Base-by-base conservation (phyloP, 2,797 vertebrate genomes). In the Bufotes viridis region DNA sequence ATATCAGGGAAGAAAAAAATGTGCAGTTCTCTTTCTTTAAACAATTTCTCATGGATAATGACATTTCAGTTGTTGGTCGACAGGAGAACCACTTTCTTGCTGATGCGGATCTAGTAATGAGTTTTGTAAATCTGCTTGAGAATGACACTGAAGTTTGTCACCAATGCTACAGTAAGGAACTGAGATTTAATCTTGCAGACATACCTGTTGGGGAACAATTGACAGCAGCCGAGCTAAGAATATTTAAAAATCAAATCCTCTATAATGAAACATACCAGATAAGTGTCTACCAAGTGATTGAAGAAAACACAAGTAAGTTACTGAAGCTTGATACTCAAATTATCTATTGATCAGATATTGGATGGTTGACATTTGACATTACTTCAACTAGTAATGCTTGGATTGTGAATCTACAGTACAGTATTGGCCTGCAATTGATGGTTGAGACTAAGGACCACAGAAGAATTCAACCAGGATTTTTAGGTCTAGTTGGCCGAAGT, bases 21-120 rank as follows among this genome's bases (percentile, higher is more conserved):
- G 95, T 96, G 91, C 96, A 96, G 86, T 98, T 96, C 92, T 98
- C 97, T 29, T 99, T 98, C 90, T 97, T 97, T 0, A 98, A 98
- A 95, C 97, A 97, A 80, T 93, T 98, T 92, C 97, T 98, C 94
- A 97, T 97, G 88, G 99, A 97, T 58, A 97, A 99, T 91, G 97
- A 96, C 12, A 97, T 97, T 42, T 97, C 97, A 20, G 96, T 99
- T 91, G 97, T 97, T 93, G 98, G n/a, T n/a, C n/a, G n/a, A n/a
- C n/a, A n/a, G n/a, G n/a, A n/a, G n/a, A n/a, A n/a, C n/a, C n/a
- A n/a, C n/a, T n/a, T n/a, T n/a, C n/a, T n/a, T n/a, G n/a, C n/a
- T n/a, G n/a, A n/a, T n/a, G n/a, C n/a, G n/a, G n/a, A n/a, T n/a
- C n/a, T n/a, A n/a, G n/a, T n/a, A n/a, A n/a, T n/a, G n/a, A n/a